Evolutionary conservation across 2,797 vertebrate genomes (phyloP).

Genomic region (Gorsachius magnificus): DNA sequence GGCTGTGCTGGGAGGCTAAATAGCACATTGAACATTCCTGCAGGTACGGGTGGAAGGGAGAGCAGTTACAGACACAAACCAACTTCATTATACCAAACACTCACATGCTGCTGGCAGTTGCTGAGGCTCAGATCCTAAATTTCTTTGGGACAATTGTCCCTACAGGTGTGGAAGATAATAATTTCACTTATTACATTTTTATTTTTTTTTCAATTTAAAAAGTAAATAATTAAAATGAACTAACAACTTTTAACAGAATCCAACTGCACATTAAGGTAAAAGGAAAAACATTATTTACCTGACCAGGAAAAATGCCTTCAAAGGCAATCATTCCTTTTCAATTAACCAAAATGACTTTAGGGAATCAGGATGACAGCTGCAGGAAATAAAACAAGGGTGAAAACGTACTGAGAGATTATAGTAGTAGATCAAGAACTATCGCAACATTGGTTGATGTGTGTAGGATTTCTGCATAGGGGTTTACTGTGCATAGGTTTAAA

Average conservation of each 20-base stretch:
- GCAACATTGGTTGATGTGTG: neutral
- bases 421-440: neutral
- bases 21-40: neutral
- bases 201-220: neutral
- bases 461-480: neutral
- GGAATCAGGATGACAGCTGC: conserved; percentile 38
- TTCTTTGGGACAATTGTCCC: neutral
- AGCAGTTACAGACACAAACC: neutral
- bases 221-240: neutral
- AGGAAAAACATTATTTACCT: conserved; percentile 8
- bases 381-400: neutral
- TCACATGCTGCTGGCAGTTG: neutral
- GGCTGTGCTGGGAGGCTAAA: neutral
- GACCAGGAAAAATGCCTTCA: neutral
- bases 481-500: neutral
- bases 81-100: neutral
- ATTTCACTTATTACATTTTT: neutral
- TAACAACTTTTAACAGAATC: neutral
- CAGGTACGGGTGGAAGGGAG: neutral
- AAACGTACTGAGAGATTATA: neutral
- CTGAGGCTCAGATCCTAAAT: neutral
- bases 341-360: conserved; percentile 21
- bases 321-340: conserved; percentile 39
- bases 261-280: neutral
- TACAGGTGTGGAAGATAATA: neutral